Evolutionary conservation across 2,113 vertebrate genomes (phyloP).

Genomic region (Jaculus jaculus): DNA sequence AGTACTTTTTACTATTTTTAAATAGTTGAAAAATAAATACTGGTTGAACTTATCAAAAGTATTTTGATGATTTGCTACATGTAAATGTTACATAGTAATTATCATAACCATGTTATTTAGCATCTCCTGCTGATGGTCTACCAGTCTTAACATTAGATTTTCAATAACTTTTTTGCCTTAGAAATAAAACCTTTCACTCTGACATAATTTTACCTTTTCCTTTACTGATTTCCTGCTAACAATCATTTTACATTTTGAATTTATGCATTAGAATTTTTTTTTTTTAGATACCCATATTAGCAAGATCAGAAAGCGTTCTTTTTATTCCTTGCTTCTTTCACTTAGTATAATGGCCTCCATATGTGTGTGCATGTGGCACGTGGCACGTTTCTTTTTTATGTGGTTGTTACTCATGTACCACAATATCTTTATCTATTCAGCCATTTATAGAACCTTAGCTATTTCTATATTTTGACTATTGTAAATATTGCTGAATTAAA

Average conservation of each 20-base stretch:
- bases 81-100: not conserved
- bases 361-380: not conserved
- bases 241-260: not conserved
- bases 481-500: not conserved
- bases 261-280: not conserved
- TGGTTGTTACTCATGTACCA: not conserved
- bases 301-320: not conserved
- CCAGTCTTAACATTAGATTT: not conserved
- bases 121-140: not conserved
- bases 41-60: not conserved
- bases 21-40: not conserved
- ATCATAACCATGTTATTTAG: not conserved
- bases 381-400: not conserved
- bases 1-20: not conserved
- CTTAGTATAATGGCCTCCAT: not conserved
- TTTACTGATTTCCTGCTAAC: not conserved
- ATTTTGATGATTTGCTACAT: not conserved
- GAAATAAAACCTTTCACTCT: not conserved
- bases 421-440: not conserved
- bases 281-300: not conserved
- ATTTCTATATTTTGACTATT: not conserved
- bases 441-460: fast-evolving
- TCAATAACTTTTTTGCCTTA: not conserved
- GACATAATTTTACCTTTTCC: too few species aligned
- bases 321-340: not conserved